Evolutionary conservation across 2,113 vertebrate genomes (phyloP), one percentile per base, ranked within the genome.

Genomic region (Ochotona curzoniae): DNA sequence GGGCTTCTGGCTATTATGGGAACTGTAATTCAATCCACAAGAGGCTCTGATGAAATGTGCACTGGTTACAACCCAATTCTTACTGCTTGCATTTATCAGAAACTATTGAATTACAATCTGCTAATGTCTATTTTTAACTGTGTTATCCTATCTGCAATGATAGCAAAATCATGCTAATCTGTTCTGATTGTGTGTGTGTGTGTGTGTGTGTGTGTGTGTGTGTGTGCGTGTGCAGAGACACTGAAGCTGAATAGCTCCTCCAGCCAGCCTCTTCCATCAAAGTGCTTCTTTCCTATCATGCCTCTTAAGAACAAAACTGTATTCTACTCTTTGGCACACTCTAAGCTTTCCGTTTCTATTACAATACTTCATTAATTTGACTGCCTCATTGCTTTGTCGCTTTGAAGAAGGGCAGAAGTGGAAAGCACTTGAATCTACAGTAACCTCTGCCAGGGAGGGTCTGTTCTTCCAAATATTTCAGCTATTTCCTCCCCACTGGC

Each of bases 401-500:
- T 98, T 95, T 96, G 95, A 91, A 93, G 91, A 90, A 94, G 35
- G 44, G 73, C 17, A 51, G 49, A 95, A 64, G 30, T 94, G 71
- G 84, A 84, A 95, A 96, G 78, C 92, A 90, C 63, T 83, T 96
- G 95, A 97, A 96, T 96, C 83, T 96, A 61, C 35, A 87, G 87
- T 89, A 95, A 97, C 93, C 87, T 97, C 94, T 89, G 87, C 23
- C 21, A 89, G 32, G 10, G 2, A 95, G 84, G 35, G 66, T 93
- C 85, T 95, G 17, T 92, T 92, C 47, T 78, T 95, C 95, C 96
- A 93, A 97, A 96, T 94, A 25, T 97, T 96, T 95, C 94, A 97
- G 88, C 69, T 82, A 97, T 96, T 97, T 97, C 94, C 94, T 96
- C 92, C 96, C 95, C 73, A 90, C 93, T 96, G 51, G 26, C 89